Evolutionary conservation across 2,797 vertebrate species (phyloP).

Genomic region (Garrulus glandarius): DNA sequence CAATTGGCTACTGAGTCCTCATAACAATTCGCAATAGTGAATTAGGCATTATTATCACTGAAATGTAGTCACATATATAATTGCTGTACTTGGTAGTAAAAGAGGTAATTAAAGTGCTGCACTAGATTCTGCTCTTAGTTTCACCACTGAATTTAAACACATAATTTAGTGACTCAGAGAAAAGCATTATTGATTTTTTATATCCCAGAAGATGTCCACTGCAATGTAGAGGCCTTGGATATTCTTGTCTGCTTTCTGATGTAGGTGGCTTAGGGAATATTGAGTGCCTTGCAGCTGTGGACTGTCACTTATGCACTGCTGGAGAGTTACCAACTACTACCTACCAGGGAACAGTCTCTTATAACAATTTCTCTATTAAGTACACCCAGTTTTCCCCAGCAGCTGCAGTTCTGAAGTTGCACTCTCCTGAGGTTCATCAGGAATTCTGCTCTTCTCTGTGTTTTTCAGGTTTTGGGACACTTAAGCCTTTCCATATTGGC

Average conservation of each 20-base stretch:
- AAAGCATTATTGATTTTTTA: neutral
- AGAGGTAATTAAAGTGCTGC: neutral
- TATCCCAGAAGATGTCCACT: neutral
- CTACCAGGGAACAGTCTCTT: neutral
- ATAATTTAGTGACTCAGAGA: neutral
- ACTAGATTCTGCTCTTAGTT: neutral
- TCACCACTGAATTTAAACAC: neutral
- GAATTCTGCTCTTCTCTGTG: neutral
- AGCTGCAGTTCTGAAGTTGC: neutral
- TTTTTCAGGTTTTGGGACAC: neutral
- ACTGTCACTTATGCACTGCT: neutral
- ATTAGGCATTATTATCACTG: neutral
- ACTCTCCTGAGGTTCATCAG: neutral
- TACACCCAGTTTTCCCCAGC: neutral
- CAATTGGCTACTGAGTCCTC: neutral
- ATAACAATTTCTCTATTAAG: accelerated
- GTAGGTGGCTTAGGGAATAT: neutral
- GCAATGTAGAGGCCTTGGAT: neutral
- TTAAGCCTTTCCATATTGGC: neutral
- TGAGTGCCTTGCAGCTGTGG: neutral
- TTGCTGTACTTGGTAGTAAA: neutral
- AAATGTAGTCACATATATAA: neutral
- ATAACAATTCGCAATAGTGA: neutral
- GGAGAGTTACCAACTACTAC: neutral
- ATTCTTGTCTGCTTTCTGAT: neutral